phyloP scores from a whole-genome alignment of 1,140 invertebrate genomes.

The Drosophila ficusphila region DNA sequence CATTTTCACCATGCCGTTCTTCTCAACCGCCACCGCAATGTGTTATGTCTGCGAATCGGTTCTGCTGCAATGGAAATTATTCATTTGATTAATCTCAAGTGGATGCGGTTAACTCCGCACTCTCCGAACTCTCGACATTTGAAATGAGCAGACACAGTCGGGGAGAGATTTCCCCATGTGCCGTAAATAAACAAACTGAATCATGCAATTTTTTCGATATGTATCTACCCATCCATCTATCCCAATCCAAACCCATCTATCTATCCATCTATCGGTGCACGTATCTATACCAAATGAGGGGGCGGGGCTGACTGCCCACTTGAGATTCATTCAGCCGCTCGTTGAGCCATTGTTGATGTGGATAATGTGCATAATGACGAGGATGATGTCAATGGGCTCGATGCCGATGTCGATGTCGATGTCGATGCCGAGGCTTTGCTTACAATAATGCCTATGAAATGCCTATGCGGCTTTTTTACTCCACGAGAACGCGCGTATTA shows the following conservation, averaged over 20 bases:
- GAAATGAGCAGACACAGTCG: background rate
- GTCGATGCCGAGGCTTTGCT: slow-evolving; percentile 32
- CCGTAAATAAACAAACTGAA: slow-evolving; percentile 46
- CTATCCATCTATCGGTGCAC: slow-evolving; percentile 26
- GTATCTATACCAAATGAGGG: slow-evolving; percentile 11
- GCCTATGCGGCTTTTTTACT: slow-evolving; percentile 63
- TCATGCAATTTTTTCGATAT: slow-evolving; percentile 17
- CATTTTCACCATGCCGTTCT: slow-evolving; percentile 86
- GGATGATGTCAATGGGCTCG: slow-evolving; percentile 43
- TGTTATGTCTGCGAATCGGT: slow-evolving; percentile 74
- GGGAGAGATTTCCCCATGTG: slow-evolving; percentile 1
- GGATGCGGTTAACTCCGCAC: background rate
- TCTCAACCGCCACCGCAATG: slow-evolving; percentile 73
- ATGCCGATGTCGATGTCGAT: slow-evolving; percentile 35
- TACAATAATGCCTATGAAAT: slow-evolving; percentile 62
- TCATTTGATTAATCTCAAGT: slow-evolving; percentile 1
- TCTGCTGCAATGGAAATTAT: slow-evolving; percentile 42
- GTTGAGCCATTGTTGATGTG: slow-evolving; percentile 69
- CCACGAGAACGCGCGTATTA: slow-evolving; percentile 33
- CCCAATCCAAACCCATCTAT: slow-evolving; percentile 11
- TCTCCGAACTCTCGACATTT: background rate
- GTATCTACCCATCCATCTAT: slow-evolving; percentile 21
- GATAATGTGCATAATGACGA: slow-evolving; percentile 54
- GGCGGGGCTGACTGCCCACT: slow-evolving; percentile 40
- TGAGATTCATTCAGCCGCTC: slow-evolving; percentile 64